A percentile compares a stretch with the other conserved stretches of the same genome.
These are phyloP conservation scores for Calcarius lapponicus DNA, from an alignment of 2,797 vertebrate genomes.

Conservation along the genomic window DNA sequence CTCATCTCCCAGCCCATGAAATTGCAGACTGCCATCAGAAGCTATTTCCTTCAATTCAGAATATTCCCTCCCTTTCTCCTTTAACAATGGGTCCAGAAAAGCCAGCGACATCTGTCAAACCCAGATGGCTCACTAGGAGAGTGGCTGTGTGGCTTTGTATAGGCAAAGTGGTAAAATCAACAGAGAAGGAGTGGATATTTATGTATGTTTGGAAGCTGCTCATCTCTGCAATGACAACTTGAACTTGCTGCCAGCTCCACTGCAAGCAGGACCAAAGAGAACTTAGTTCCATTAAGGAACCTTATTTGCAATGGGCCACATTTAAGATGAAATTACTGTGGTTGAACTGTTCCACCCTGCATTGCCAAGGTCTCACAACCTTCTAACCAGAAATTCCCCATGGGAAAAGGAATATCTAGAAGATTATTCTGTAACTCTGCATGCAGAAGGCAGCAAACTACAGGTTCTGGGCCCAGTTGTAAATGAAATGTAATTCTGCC, in stretches of 20 bases:
- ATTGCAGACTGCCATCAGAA: slow-evolving; percentile 63
- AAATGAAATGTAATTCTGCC: background rate
- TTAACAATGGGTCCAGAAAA: slow-evolving; percentile 68
- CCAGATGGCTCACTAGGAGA: slow-evolving; percentile 71
- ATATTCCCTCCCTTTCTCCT: slow-evolving; percentile 50
- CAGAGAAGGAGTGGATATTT: slow-evolving; percentile 40
- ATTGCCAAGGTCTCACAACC: background rate
- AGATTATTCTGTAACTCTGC: background rate
- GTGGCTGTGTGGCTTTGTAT: slow-evolving; percentile 13
- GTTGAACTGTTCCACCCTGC: background rate
- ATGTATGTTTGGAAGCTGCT: slow-evolving; percentile 4
- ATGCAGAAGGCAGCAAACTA: background rate
- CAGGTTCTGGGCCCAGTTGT: background rate
- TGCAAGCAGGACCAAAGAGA: background rate
- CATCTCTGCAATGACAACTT: background rate
- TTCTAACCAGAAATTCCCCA: background rate
- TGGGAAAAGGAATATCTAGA: background rate
- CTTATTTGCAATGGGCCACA: accelerated
- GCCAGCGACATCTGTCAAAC: slow-evolving; percentile 67
- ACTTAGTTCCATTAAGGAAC: background rate
- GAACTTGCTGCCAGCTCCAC: background rate
- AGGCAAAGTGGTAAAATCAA: slow-evolving; percentile 48
- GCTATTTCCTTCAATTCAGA: slow-evolving; percentile 69
- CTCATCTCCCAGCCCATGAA: slow-evolving; percentile 58
- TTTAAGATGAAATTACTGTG: background rate